Conservation (phyloP, 2,113 vertebrate genomes). For the Prionailurus bengalensis region DNA sequence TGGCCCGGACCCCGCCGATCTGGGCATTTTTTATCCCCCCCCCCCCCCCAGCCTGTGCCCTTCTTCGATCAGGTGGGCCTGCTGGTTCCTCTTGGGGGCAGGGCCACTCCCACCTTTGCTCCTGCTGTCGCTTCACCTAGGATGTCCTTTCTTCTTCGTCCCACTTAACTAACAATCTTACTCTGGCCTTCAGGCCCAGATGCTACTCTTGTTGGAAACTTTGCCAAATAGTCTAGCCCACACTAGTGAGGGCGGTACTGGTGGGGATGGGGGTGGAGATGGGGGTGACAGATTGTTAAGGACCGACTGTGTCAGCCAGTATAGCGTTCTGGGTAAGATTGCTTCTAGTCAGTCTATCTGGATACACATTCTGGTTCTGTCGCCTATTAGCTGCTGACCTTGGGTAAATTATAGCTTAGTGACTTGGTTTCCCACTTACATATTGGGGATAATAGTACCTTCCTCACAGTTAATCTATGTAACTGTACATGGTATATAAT, state of each 20-base stretch:
- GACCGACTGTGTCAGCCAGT: rapidly evolving
- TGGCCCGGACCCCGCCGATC: neutral
- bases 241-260: neutral
- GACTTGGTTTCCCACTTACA: neutral
- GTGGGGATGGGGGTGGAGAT: too few relatives aligned
- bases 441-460: neutral
- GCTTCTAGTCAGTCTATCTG: neutral
- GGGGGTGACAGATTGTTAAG: neutral
- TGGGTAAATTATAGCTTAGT: neutral
- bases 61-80: neutral
- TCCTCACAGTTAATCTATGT: neutral
- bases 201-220: neutral
- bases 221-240: neutral
- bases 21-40: neutral
- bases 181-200: neutral
- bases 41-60: neutral
- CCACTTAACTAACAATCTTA: neutral
- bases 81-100: neutral
- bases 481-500: neutral
- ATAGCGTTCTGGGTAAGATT: neutral
- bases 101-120: neutral
- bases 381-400: neutral
- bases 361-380: neutral
- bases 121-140: neutral
- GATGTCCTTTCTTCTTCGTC: neutral